phyloP scores from a whole-genome alignment of 2,113 vertebrate genomes.

The Zosterops japonicus region DNA sequence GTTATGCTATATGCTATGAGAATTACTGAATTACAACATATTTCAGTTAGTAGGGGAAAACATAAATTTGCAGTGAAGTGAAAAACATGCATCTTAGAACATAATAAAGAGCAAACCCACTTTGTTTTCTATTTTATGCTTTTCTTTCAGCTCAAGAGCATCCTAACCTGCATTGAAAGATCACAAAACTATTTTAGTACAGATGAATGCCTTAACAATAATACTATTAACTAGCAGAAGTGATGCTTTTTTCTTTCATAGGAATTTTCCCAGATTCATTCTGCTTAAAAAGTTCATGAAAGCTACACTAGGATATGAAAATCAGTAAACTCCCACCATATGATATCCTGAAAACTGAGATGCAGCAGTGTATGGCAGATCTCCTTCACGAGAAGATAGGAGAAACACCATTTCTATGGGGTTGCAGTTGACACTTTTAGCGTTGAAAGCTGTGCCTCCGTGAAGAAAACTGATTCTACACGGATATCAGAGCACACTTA shows the following conservation, averaged over 20 bases:
- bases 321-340: neutral
- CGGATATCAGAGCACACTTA: neutral
- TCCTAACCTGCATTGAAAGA: conserved; percentile 20
- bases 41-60: neutral
- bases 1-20: neutral
- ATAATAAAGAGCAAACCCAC: neutral
- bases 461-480: neutral
- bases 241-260: neutral
- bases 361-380: neutral
- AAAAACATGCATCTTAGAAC: neutral
- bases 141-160: conserved; percentile 21
- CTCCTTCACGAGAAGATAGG: neutral
- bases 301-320: neutral
- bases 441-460: neutral
- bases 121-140: neutral
- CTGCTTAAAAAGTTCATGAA: neutral
- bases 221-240: neutral
- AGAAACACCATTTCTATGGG: neutral
- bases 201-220: neutral
- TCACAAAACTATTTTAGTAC: conserved; percentile 19
- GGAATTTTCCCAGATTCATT: neutral
- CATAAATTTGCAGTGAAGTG: neutral
- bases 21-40: neutral
- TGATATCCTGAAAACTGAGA: neutral
- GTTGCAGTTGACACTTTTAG: neutral